These are phyloP conservation scores for Strigamia crassipes DNA, from an alignment of 2,888 invertebrate genomes.

Conservation along the genomic window DNA sequence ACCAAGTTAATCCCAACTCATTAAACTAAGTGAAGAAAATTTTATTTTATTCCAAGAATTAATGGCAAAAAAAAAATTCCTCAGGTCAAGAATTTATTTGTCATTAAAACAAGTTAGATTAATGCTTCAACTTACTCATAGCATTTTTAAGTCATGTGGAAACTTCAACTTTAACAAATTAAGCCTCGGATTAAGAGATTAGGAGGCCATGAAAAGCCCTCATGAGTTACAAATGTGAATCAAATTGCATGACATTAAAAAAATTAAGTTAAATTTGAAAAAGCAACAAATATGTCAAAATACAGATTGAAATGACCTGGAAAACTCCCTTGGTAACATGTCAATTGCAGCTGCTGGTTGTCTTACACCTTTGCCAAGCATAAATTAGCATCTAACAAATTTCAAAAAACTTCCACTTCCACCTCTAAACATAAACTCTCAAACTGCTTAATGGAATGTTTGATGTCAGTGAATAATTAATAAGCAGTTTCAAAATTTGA, in stretches of 20 bases:
- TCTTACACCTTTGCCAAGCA: not conserved
- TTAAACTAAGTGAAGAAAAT: not conserved
- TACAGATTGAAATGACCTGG: not conserved
- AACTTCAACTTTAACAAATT: not conserved
- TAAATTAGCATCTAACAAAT: not conserved
- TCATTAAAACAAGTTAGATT: not conserved
- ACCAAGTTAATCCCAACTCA: no score
- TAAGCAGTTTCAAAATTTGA: no score
- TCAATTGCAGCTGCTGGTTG: not conserved
- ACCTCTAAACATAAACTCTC: not conserved
- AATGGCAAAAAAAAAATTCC: not conserved
- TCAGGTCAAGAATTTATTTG: not conserved
- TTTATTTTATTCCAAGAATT: not conserved
- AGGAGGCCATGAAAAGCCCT: not conserved
- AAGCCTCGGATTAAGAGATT: not conserved
- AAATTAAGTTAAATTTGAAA: not conserved
- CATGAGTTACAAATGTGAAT: not conserved
- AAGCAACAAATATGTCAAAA: not conserved
- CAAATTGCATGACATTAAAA: not conserved
- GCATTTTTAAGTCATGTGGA: not conserved
- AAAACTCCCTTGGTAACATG: not conserved
- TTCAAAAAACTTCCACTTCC: not conserved
- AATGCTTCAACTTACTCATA: not conserved
- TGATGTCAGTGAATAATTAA: no score
- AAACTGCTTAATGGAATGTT: no score